Evolutionary conservation across 2,888 invertebrate genomes (phyloP).

Genomic region (Beris morrisii): DNA sequence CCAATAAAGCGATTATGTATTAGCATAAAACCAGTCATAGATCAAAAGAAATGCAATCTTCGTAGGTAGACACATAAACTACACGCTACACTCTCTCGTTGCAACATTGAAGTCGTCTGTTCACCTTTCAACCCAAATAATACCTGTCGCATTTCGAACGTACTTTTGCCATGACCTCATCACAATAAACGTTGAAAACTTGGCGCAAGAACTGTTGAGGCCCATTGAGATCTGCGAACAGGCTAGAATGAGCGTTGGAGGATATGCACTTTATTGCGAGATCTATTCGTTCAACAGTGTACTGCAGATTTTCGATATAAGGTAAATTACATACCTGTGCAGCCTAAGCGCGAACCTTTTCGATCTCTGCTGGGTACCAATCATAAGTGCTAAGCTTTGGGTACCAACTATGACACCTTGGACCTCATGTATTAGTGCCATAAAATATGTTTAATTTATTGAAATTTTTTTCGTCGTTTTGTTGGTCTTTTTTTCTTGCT

Average conservation of each 20-base stretch:
- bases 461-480: constrained; percentile 7
- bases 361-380: not conserved
- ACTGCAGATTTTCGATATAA: too few relatives aligned
- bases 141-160: not conserved
- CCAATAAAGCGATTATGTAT: not conserved
- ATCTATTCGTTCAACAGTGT: too few relatives aligned
- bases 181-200: not conserved
- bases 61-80: constrained; percentile 2
- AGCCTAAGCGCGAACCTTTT: too few relatives aligned
- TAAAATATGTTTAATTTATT: constrained; percentile 25
- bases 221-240: too few relatives aligned
- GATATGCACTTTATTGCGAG: too few relatives aligned
- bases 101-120: constrained; percentile 1
- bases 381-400: not conserved
- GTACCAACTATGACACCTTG: constrained; percentile 10
- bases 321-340: too few relatives aligned
- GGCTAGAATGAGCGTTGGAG: too few relatives aligned
- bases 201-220: not conserved
- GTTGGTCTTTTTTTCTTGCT: not conserved
- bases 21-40: constrained; percentile 8
- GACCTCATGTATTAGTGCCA: constrained; percentile 2
- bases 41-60: not conserved
- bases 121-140: constrained; percentile 2
- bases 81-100: too few relatives aligned
- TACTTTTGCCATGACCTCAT: constrained; percentile 4